Evolutionary conservation across 1,140 invertebrate genomes (phyloP).

Genomic region (Charaxes varanes): DNA sequence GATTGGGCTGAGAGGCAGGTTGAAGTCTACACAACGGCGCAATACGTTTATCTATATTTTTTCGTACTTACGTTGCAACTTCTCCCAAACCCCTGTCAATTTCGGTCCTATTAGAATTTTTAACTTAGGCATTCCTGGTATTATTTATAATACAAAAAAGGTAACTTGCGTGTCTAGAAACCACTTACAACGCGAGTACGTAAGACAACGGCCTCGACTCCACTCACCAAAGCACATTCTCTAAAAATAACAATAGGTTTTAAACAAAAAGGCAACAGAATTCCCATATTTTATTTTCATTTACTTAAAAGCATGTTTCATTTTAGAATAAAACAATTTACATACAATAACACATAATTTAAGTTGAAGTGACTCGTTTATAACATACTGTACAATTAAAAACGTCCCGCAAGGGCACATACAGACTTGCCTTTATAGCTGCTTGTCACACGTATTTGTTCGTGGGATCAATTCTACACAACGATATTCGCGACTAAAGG

Average conservation of each 20-base stretch:
- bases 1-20: too few species aligned
- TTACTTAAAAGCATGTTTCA: constrained; percentile 71
- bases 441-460: constrained; percentile 19
- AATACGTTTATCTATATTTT: too few species aligned
- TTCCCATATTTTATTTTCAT: constrained; percentile 72
- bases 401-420: constrained; percentile 15
- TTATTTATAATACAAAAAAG: too few species aligned
- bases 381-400: constrained; percentile 53
- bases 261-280: constrained; percentile 56
- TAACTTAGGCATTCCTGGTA: too few species aligned
- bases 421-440: constrained; percentile 22
- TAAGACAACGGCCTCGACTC: too few species aligned
- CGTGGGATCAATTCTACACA: constrained; percentile 5
- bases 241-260: constrained; percentile 11
- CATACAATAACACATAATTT: constrained; percentile 71
- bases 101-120: too few species aligned
- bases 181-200: too few species aligned
- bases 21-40: too few species aligned
- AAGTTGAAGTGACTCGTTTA: constrained; percentile 62
- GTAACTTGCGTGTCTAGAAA: too few species aligned
- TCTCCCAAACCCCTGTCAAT: too few species aligned
- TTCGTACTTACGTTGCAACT: too few species aligned
- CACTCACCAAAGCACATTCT: too few species aligned
- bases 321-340: constrained; percentile 71
- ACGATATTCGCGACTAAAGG: constrained; percentile 38